Evolutionary conservation across 1,140 invertebrate genomes (phyloP).

Genomic region (Formica selysi): DNA sequence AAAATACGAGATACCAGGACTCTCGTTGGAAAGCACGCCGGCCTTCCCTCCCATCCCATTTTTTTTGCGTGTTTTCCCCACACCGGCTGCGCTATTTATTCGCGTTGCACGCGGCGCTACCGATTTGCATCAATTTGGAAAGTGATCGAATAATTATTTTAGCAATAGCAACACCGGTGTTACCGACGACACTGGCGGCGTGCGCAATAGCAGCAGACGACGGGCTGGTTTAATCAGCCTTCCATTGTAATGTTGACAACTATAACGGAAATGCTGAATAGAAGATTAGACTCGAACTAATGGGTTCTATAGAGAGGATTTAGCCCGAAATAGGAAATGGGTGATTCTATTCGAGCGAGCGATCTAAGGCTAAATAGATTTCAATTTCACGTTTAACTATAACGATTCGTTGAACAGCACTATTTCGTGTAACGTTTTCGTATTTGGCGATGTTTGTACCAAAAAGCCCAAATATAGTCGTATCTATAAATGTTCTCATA

Average conservation of each 20-base stretch:
- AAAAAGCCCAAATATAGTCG: background rate
- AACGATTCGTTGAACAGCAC: slow-evolving; percentile 48
- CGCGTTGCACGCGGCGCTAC: slow-evolving; percentile 26
- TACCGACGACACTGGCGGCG: slow-evolving; percentile 19
- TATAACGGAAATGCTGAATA: slow-evolving; percentile 76
- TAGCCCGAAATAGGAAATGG: slow-evolving; percentile 59
- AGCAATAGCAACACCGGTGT: slow-evolving; percentile 37
- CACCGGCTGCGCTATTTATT: slow-evolving; percentile 51
- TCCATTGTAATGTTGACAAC: slow-evolving; percentile 73
- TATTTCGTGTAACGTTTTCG: slow-evolving; percentile 3
- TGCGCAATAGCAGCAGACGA: slow-evolving; percentile 48
- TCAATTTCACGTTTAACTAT: slow-evolving; percentile 56
- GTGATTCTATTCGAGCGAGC: slow-evolving; percentile 49
- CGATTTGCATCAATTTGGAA: slow-evolving; percentile 63
- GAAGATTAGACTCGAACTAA: slow-evolving; percentile 78
- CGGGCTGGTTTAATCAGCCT: slow-evolving; percentile 72
- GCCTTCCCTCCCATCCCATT: background rate
- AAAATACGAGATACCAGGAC: slow-evolving; percentile 45
- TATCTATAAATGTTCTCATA: background rate
- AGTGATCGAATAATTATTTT: slow-evolving; percentile 64
- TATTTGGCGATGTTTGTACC: background rate
- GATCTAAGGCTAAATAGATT: slow-evolving; percentile 72
- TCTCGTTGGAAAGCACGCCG: background rate
- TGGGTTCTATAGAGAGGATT: slow-evolving; percentile 58
- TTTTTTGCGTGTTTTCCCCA: slow-evolving; percentile 42